Conservation (phyloP, 2,888 invertebrate species). For the Apantesis nais region DNA sequence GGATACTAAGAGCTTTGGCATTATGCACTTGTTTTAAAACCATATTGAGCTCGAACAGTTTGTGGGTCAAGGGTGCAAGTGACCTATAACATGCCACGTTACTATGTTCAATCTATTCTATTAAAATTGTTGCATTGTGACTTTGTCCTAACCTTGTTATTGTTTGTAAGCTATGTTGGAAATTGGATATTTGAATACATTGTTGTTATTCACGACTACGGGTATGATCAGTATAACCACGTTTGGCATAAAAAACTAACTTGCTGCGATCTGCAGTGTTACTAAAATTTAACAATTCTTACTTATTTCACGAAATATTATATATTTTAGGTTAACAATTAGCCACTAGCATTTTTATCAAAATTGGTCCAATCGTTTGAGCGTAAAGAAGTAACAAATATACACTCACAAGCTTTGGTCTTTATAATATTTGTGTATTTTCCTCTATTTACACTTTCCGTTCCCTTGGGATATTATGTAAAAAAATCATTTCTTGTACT, state of each 20-base stretch:
- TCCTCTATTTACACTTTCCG: too few species aligned
- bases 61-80: constrained; percentile 22
- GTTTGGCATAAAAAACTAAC: neutral
- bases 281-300: too few species aligned
- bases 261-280: neutral
- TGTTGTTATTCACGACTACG: neutral
- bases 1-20: constrained; percentile 27
- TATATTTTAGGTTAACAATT: too few species aligned
- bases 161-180: neutral
- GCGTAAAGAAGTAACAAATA: too few species aligned
- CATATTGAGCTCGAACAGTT: constrained; percentile 13
- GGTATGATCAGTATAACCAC: neutral
- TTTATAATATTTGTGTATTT: too few species aligned
- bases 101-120: constrained; percentile 6
- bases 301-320: too few species aligned
- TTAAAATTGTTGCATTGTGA: neutral
- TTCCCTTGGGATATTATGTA: too few species aligned
- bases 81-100: constrained; percentile 16
- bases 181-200: neutral
- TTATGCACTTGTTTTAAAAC: constrained; percentile 22
- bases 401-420: too few species aligned
- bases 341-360: too few species aligned
- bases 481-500: too few species aligned
- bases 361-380: too few species aligned
- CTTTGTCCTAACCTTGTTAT: neutral